phyloP scores from a whole-genome alignment of 2,888 invertebrate genomes.

The Drosophila prostipennis region DNA sequence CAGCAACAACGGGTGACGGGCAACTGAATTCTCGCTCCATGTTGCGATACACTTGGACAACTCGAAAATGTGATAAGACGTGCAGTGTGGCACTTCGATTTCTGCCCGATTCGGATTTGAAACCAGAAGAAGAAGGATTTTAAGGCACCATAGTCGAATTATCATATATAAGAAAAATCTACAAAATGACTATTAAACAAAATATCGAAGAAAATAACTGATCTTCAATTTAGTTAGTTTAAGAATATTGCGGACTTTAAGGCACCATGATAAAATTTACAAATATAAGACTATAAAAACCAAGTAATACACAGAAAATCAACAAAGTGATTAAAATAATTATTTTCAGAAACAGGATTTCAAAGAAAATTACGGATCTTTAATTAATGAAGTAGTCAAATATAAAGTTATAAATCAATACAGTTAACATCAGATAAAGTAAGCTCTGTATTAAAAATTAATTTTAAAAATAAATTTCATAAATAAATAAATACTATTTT shows the following conservation, averaged over 20 bases:
- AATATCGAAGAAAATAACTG: too few relatives aligned
- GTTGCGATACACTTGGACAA: constrained; percentile 32
- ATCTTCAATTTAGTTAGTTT: too few relatives aligned
- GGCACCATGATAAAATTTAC: too few relatives aligned
- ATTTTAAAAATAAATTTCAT: too few relatives aligned
- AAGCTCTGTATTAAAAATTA: neutral
- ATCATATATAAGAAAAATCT: too few relatives aligned
- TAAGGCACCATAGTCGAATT: neutral
- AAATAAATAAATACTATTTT: too few relatives aligned
- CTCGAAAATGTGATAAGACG: constrained; percentile 23
- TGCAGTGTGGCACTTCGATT: constrained; percentile 10
- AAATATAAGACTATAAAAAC: too few relatives aligned
- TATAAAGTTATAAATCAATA: neutral
- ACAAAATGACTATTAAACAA: too few relatives aligned
- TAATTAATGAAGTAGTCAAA: neutral
- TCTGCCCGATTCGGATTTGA: neutral
- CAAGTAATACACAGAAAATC: too few relatives aligned
- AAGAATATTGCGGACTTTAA: too few relatives aligned
- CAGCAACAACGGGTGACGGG: neutral
- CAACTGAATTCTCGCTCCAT: constrained; percentile 14
- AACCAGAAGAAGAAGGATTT: neutral
- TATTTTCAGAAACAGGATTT: neutral
- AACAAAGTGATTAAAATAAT: too few relatives aligned
- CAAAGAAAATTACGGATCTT: neutral
- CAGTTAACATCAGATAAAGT: neutral